Conservation (phyloP, 2,113 vertebrate species). For the Leuciscus idus region DNA sequence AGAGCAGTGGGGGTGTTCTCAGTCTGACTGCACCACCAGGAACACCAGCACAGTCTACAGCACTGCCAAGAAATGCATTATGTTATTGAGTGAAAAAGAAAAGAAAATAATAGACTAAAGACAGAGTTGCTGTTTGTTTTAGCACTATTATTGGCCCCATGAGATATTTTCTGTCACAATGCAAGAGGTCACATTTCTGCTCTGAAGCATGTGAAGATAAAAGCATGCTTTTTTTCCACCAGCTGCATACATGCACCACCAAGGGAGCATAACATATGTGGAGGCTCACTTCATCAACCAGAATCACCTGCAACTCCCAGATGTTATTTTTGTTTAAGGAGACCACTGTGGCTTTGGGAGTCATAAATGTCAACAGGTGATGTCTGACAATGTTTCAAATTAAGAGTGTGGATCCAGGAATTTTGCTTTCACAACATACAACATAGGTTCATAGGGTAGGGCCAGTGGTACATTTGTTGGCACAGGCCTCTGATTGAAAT, state of each 20-base stretch:
- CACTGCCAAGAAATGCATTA: not conserved
- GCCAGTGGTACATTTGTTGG: not conserved
- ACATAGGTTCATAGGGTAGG: not conserved
- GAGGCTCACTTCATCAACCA: constrained; percentile 20
- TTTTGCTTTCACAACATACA: not conserved
- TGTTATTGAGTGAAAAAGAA: not conserved
- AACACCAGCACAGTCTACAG: not conserved
- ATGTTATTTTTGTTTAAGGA: constrained; percentile 28
- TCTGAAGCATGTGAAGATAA: constrained; percentile 3
- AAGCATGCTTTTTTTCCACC: constrained; percentile 10
- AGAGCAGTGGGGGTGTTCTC: not conserved
- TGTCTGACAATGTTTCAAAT: constrained; percentile 16
- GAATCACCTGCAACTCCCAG: constrained; percentile 25
- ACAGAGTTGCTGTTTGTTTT: not conserved
- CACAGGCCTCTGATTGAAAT: not conserved
- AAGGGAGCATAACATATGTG: constrained; percentile 1
- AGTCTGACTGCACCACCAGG: constrained; percentile 7
- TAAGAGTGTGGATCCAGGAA: not conserved
- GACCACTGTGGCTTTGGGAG: constrained; percentile 18
- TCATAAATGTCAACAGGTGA: constrained; percentile 31
- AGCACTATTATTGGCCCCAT: not conserved
- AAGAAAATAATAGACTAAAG: not conserved
- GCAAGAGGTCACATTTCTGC: not conserved
- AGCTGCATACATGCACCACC: constrained; percentile 24
- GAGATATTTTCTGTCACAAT: not conserved